Evolutionary conservation across 1,140 invertebrate species (phyloP), one percentile per base, ranked within the genome.

Genomic region (Leptopilina boulardi): DNA sequence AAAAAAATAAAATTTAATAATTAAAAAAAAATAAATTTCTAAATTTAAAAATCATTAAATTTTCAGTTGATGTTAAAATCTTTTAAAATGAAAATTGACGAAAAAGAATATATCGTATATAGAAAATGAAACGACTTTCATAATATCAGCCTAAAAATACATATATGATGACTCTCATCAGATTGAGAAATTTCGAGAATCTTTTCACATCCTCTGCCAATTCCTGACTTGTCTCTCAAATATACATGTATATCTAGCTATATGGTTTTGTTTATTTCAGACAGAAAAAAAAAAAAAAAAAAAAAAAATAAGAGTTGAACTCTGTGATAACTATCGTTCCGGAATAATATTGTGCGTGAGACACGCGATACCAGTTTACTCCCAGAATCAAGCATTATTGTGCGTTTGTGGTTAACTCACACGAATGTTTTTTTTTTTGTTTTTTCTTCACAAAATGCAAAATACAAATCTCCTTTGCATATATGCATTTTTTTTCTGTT

Each of bases 131-230:
- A 59, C 10, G 13, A 13, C 21, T 21, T 56, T 59, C 23, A 23
- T 21, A 59, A 59, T 8, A 30, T 3, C 5, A 26, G 3, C 10
- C 56, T 59, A 13, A 59, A 59, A 59, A 59, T 26, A 59, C 5
- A 30, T n/a, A n/a, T n/a, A 59, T 11, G 3, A 30, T 11, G 56
- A 59, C 56, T 59, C 21, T 54, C 18, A 23, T 6, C 1, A 26
- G 21, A 59, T 59, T 59, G 21, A 13, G 56, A 59, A 59, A 26
- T 59, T 59, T 59, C 19, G 23, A 59, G 56, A 59, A 13, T 59
- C 11, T 59, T 59, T 47, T 47, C 44, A 26, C 21, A 26, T 59
- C 21, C 21, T 59, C 56, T 59, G 56, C 56, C 56, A 59, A 59
- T 30, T 59, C 11, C 9, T 59, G 21, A 3, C 56, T 59, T 21